Evolutionary conservation across 2,113 vertebrate species (phyloP).

Genomic region (Ammospiza caudacuta): DNA sequence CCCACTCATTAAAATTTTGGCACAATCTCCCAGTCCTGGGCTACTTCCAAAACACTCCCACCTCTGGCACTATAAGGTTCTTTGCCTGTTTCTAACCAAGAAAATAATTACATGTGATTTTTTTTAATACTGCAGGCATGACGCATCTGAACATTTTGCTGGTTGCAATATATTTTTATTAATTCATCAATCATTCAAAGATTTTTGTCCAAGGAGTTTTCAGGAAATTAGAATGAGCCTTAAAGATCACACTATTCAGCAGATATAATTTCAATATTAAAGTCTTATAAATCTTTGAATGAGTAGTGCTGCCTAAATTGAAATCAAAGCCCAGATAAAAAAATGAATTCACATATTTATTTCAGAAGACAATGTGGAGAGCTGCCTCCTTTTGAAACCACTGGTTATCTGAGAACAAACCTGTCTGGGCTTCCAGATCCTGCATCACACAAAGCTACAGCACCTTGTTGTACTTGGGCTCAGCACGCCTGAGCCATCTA

Average conservation of each 20-base stretch:
- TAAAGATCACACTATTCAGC: conserved; percentile 7
- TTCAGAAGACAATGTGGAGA: background rate
- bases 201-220: conserved; percentile 24
- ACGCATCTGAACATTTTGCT: background rate
- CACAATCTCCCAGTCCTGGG: background rate
- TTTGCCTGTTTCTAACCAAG: background rate
- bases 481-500: background rate
- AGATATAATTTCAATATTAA: conserved; percentile 30
- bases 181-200: conserved; percentile 1
- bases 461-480: background rate
- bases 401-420: background rate
- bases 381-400: background rate
- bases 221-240: conserved; percentile 43
- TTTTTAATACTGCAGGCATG: background rate
- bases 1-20: background rate
- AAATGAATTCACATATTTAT: background rate
- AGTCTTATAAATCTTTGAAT: conserved; percentile 10
- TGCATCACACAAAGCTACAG: background rate
- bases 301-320: background rate
- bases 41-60: background rate
- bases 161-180: background rate
- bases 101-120: background rate
- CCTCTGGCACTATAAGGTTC: background rate
- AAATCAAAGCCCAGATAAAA: conserved; percentile 16
- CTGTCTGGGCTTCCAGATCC: background rate